Percentiles rank a stretch among this genome's conserved stretches.
These are phyloP conservation scores for Isaurus tuberculatus DNA, from an alignment of 92 coral and sea anemone genomes.

Conservation along the genomic window DNA sequence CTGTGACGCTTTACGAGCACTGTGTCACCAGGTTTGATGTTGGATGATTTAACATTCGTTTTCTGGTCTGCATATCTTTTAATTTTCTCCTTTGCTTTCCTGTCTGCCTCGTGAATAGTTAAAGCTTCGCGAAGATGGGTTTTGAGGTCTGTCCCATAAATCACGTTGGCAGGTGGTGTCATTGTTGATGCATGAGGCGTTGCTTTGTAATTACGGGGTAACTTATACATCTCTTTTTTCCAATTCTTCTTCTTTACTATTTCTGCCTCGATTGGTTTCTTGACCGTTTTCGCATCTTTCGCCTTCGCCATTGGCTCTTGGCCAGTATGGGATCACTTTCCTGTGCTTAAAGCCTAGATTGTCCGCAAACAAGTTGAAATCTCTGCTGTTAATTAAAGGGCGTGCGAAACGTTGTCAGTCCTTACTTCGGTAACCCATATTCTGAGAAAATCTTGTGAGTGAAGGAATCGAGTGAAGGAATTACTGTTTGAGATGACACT, in stretches of 20 bases:
- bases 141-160: no score
- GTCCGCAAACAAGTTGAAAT: no score
- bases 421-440: slow-evolving; percentile 4
- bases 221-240: no score
- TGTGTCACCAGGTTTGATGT: slow-evolving; percentile 21
- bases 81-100: not conserved
- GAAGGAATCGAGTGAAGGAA: slow-evolving; percentile 5
- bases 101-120: not conserved
- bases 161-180: no score
- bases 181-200: no score
- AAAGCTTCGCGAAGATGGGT: no score
- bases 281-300: no score
- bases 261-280: no score
- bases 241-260: no score
- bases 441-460: slow-evolving; percentile 18
- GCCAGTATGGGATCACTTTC: not conserved
- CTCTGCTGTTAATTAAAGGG: slow-evolving; percentile 11
- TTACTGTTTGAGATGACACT: not conserved
- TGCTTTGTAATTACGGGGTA: no score
- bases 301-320: not conserved
- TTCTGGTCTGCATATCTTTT: slow-evolving; percentile 1
- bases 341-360: not conserved
- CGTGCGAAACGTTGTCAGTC: not conserved
- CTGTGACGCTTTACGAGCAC: not conserved
- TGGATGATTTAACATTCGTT: not conserved